Evolutionary conservation across 2,797 vertebrate species (phyloP).

Genomic region (Vireo griseus): DNA sequence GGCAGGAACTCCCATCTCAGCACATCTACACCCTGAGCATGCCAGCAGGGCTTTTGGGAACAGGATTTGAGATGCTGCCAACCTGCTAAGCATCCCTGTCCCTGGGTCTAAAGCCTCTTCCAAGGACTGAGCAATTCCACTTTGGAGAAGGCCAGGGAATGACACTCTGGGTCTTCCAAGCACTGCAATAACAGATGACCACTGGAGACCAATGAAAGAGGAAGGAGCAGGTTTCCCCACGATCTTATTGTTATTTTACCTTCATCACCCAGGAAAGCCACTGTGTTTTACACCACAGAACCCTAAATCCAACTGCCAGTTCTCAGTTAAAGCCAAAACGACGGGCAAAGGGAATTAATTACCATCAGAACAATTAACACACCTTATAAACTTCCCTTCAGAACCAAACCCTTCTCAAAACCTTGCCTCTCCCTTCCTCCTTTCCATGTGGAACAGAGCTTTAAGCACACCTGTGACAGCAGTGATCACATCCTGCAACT

Average conservation of each 20-base stretch:
- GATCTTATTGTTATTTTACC: not conserved
- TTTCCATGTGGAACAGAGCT: not conserved
- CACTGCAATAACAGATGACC: not conserved
- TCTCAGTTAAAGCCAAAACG: not conserved
- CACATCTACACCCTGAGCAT: accelerated
- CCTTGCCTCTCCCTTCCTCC: not conserved
- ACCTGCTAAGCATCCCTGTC: not conserved
- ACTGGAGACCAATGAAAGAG: not conserved
- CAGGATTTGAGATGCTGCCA: not conserved
- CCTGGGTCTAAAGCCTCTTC: not conserved
- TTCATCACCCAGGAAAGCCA: not conserved
- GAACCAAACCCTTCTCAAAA: not conserved
- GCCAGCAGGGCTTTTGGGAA: not conserved
- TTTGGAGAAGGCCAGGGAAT: not conserved
- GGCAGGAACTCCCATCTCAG: not conserved
- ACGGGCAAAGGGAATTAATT: not conserved
- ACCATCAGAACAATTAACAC: not conserved
- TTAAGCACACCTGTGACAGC: not conserved
- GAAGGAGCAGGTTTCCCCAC: not conserved
- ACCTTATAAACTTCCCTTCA: not conserved
- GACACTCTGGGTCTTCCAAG: not conserved
- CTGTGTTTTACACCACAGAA: not conserved
- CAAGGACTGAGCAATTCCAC: not conserved
- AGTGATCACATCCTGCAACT: not conserved
- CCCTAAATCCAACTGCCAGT: not conserved